Conservation (phyloP, 2,797 vertebrate species). For the Typhlichthys subterraneus region DNA sequence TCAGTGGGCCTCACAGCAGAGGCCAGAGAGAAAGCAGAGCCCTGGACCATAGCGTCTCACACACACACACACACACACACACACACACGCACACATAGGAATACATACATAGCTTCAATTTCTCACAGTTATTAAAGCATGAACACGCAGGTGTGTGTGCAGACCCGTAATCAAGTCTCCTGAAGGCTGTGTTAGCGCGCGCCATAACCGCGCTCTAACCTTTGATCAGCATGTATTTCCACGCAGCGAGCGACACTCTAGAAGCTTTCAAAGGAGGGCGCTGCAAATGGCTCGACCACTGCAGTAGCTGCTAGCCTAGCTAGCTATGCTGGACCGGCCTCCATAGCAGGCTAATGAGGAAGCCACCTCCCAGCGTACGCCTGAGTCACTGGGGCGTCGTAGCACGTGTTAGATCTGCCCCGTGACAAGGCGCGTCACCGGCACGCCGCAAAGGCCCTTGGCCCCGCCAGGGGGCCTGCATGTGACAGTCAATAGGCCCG, state of each 20-base stretch:
- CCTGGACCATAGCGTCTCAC: slow-evolving; percentile 9
- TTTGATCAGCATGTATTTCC: slow-evolving; percentile 43
- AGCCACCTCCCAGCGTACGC: slow-evolving; percentile 6
- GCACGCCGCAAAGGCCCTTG: slow-evolving; percentile 4
- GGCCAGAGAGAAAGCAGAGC: slow-evolving; percentile 81
- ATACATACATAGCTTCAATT: neutral
- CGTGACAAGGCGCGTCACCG: slow-evolving; percentile 34
- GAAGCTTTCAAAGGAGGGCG: neutral
- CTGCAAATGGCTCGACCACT: slow-evolving; percentile 13
- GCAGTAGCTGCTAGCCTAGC: slow-evolving; percentile 35
- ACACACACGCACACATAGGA: slow-evolving; percentile 5
- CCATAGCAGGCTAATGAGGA: slow-evolving; percentile 17
- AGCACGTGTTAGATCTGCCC: slow-evolving; percentile 36
- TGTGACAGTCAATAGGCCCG: slow-evolving; percentile 37
- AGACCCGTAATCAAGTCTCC: slow-evolving; percentile 1
- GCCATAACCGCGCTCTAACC: slow-evolving; percentile 23
- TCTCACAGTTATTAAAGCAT: neutral
- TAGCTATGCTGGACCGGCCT: slow-evolving; percentile 43
- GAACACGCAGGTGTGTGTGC: neutral
- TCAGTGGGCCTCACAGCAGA: slow-evolving; percentile 66
- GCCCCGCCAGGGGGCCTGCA: neutral
- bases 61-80: slow-evolving; percentile 4
- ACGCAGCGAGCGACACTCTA: too few relatives aligned
- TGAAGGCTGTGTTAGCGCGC: slow-evolving; percentile 28
- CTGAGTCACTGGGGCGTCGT: slow-evolving; percentile 18